Conservation (phyloP, 2,797 vertebrate species). For the Hippopotamyrus pictus region DNA sequence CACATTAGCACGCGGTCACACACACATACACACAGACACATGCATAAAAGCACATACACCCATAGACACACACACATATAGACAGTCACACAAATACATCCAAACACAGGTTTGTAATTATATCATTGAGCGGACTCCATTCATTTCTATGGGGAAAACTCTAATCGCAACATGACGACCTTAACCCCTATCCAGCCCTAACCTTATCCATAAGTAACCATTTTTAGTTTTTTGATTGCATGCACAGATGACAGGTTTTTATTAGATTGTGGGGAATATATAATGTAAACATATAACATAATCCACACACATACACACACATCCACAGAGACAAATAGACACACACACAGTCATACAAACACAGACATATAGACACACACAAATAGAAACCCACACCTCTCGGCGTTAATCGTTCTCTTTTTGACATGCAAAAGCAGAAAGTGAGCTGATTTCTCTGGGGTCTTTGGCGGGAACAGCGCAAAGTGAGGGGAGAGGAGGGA, state of each 20-base stretch:
- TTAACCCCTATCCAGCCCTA: not conserved
- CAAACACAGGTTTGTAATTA: not conserved
- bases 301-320: not conserved
- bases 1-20: no score
- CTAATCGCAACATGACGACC: not conserved
- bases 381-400: slow-evolving; percentile 35
- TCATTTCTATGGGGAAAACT: not conserved
- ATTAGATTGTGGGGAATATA: not conserved
- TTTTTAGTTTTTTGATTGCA: not conserved
- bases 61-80: not conserved
- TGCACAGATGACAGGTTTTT: not conserved
- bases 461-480: slow-evolving; percentile 43
- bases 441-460: slow-evolving; percentile 69
- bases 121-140: not conserved
- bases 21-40: not conserved
- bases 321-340: not conserved
- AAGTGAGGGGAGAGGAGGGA: slow-evolving; percentile 34
- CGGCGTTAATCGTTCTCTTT: slow-evolving; percentile 68
- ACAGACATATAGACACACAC: not conserved
- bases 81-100: not conserved
- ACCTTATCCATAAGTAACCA: not conserved
- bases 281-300: not conserved
- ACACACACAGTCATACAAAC: not conserved
- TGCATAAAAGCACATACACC: no score
- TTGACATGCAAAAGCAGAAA: slow-evolving; percentile 74